phyloP scores from a whole-genome alignment of 2,113 vertebrate genomes.

The Panthera tigris region DNA sequence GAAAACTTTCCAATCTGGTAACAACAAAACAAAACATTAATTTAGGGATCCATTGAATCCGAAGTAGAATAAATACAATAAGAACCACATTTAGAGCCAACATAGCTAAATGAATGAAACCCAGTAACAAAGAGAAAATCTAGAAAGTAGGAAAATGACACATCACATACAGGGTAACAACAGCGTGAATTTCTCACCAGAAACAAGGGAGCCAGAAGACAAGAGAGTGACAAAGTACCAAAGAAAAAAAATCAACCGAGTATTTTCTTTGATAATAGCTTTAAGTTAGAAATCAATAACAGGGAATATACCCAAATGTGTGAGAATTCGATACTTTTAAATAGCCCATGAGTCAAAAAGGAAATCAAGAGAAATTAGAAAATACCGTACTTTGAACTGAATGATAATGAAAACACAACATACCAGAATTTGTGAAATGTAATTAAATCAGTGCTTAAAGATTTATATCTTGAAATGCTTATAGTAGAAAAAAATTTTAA shows the following conservation, averaged over 20 bases:
- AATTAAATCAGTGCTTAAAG: background rate
- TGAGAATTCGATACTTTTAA: background rate
- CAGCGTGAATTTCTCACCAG: background rate
- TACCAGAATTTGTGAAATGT: background rate
- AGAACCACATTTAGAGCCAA: background rate
- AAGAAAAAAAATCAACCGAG: background rate
- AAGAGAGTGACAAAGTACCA: background rate
- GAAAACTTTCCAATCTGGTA: background rate
- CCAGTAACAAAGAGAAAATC: background rate
- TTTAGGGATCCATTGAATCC: background rate
- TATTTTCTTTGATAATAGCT: background rate
- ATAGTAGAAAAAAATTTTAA: background rate
- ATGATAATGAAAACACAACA: background rate
- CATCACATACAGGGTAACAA: background rate
- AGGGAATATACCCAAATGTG: background rate
- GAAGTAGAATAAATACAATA: background rate
- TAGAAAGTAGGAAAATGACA: background rate
- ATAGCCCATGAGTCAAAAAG: background rate
- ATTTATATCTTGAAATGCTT: background rate
- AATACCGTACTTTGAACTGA: background rate
- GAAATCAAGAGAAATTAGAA: background rate
- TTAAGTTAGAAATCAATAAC: background rate
- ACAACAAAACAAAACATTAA: background rate
- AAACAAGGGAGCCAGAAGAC: background rate
- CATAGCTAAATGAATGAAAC: background rate